A percentile compares a stretch with the other conserved stretches of the same genome.
Conservation (phyloP, 2,888 invertebrate genomes). For the Dermolepida albohirtum region DNA sequence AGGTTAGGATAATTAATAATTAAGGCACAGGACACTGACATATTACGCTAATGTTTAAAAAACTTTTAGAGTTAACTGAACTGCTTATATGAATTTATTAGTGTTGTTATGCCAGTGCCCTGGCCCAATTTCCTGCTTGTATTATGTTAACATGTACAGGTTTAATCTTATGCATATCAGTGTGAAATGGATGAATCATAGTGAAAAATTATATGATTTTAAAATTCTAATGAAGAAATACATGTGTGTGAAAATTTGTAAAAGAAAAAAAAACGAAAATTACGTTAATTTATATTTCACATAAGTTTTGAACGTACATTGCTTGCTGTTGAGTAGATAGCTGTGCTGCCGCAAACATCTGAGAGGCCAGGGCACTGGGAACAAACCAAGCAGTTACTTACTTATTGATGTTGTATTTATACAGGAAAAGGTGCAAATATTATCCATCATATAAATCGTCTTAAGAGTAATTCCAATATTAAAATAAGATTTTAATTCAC, state of each 20-base stretch:
- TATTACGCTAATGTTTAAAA: slow-evolving; percentile 48
- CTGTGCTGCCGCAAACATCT: slow-evolving; percentile 94
- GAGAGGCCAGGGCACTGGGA: slow-evolving; percentile 96
- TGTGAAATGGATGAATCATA: slow-evolving; percentile 23
- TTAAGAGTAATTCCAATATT: too few relatives aligned
- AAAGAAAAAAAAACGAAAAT: neutral
- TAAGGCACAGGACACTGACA: slow-evolving; percentile 65
- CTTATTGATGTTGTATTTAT: slow-evolving; percentile 43
- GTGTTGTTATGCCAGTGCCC: slow-evolving; percentile 84
- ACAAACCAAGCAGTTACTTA: slow-evolving; percentile 67
- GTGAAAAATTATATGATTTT: slow-evolving; percentile 11
- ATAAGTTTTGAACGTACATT: slow-evolving; percentile 78
- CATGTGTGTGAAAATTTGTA: slow-evolving; percentile 16
- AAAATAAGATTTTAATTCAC: too few relatives aligned
- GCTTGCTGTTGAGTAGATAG: slow-evolving; percentile 93
- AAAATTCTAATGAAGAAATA: too few relatives aligned
- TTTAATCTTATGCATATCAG: slow-evolving; percentile 14
- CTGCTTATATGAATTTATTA: slow-evolving; percentile 45
- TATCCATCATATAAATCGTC: too few relatives aligned
- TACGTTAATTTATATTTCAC: neutral
- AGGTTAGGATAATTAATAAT: slow-evolving; percentile 42
- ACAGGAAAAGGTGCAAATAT: slow-evolving; percentile 43
- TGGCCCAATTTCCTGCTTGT: slow-evolving; percentile 70
- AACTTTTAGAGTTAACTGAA: slow-evolving; percentile 37
- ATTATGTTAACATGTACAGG: neutral